These are phyloP conservation scores for Actinemys pallida DNA, from an alignment of 2,113 vertebrate species.

Conservation along the genomic window DNA sequence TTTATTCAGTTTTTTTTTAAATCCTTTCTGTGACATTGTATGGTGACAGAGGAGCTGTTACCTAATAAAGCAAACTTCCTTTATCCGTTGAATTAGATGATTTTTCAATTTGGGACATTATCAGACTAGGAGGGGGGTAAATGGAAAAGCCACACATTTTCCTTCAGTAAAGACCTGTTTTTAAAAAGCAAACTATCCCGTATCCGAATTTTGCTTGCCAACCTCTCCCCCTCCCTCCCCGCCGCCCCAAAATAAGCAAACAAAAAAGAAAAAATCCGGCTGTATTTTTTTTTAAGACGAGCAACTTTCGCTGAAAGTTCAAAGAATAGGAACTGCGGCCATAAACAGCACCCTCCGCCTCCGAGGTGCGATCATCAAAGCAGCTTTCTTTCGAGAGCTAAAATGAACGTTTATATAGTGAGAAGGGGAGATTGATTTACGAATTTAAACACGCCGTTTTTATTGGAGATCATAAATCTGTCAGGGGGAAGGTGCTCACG, in stretches of 20 bases:
- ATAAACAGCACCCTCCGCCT: slow-evolving; percentile 70
- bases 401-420: slow-evolving; percentile 84
- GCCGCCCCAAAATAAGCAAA: background rate
- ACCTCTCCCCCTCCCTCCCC: background rate
- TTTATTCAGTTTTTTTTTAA: background rate
- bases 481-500: slow-evolving; percentile 76
- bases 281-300: background rate
- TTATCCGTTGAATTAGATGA: background rate
- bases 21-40: background rate
- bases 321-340: slow-evolving; percentile 75
- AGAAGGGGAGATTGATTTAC: slow-evolving; percentile 90
- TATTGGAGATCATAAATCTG: slow-evolving; percentile 94
- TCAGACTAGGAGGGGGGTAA: background rate
- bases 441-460: slow-evolving; percentile 84
- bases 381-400: slow-evolving; percentile 73
- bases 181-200: rapidly evolving
- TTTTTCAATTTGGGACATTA: background rate
- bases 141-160: background rate
- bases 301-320: slow-evolving; percentile 65
- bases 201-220: background rate
- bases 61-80: background rate
- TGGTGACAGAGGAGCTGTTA: background rate
- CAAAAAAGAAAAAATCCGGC: background rate
- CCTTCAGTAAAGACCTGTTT: background rate
- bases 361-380: slow-evolving; percentile 70